phyloP scores from a whole-genome alignment of 1,140 invertebrate genomes.

The Drosophila sp. region DNA sequence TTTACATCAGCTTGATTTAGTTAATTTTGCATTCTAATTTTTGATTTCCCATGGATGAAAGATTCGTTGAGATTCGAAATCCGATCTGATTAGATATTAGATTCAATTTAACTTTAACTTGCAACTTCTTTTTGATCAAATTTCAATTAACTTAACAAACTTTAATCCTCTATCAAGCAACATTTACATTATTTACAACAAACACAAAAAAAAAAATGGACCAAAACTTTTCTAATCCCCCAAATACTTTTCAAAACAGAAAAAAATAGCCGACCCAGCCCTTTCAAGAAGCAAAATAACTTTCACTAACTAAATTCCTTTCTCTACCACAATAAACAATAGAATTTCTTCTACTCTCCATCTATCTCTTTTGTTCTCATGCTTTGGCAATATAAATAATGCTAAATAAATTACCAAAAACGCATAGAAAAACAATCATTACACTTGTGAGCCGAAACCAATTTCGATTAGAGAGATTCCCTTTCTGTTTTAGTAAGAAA shows the following conservation, averaged over 20 bases:
- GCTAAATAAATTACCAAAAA: slow-evolving; percentile 67
- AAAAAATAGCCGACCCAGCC: background rate
- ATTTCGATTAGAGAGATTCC: slow-evolving; percentile 67
- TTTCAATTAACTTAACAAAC: slow-evolving; percentile 8
- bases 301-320: slow-evolving; percentile 16
- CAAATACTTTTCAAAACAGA: slow-evolving; percentile 5
- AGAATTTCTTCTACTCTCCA: background rate
- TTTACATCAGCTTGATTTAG: too few relatives aligned
- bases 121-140: background rate
- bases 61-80: too few relatives aligned
- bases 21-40: too few relatives aligned
- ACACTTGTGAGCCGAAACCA: slow-evolving; percentile 54
- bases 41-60: too few relatives aligned
- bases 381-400: slow-evolving; percentile 55
- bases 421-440: slow-evolving; percentile 75
- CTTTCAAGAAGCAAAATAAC: background rate
- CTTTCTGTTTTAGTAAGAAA: background rate
- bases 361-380: background rate
- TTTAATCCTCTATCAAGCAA: slow-evolving; percentile 1
- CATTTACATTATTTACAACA: slow-evolving; percentile 13
- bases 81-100: too few relatives aligned
- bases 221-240: slow-evolving; percentile 13
- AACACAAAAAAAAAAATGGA: background rate
- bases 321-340: slow-evolving; percentile 7
- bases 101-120: too few relatives aligned